These are phyloP conservation scores for Ptychoptera albimana DNA, from an alignment of 2,888 invertebrate species.

Conservation along the genomic window DNA sequence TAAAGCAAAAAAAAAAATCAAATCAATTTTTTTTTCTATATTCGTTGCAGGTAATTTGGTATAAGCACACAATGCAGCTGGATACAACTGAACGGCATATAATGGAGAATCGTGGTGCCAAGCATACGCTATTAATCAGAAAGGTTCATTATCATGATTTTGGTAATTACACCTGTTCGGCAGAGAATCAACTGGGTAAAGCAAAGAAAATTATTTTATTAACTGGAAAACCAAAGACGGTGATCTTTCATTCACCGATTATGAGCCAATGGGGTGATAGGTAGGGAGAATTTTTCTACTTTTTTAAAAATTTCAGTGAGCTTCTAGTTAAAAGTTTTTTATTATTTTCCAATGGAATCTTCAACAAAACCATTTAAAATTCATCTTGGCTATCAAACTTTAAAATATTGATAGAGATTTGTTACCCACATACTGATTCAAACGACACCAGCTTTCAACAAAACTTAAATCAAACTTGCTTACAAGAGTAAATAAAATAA, in stretches of 20 bases:
- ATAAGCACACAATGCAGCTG: slow-evolving; percentile 38
- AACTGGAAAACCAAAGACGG: slow-evolving; percentile 39
- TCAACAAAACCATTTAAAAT: too few relatives aligned
- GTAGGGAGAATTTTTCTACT: slow-evolving; percentile 1
- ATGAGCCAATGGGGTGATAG: slow-evolving; percentile 35
- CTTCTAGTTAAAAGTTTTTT: too few relatives aligned
- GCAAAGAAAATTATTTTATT: slow-evolving; percentile 37
- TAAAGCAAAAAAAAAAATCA: too few relatives aligned
- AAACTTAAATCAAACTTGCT: too few relatives aligned
- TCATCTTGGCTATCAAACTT: too few relatives aligned
- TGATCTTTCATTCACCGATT: slow-evolving; percentile 36
- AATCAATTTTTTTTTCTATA: too few relatives aligned
- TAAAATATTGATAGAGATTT: too few relatives aligned
- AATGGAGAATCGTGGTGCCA: slow-evolving; percentile 38
- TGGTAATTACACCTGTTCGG: slow-evolving; percentile 43
- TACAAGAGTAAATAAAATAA: too few relatives aligned
- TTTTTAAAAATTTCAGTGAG: neutral
- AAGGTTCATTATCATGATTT: slow-evolving; percentile 40
- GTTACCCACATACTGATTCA: too few relatives aligned
- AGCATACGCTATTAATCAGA: slow-evolving; percentile 39
- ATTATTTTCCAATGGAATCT: too few relatives aligned
- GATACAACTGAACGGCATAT: slow-evolving; percentile 39
- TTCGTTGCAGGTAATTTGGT: slow-evolving; percentile 36
- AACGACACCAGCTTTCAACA: too few relatives aligned
- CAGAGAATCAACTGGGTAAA: slow-evolving; percentile 41